phyloP scores from a whole-genome alignment of 2,797 vertebrate genomes.

The Bucorvus abyssinicus region DNA sequence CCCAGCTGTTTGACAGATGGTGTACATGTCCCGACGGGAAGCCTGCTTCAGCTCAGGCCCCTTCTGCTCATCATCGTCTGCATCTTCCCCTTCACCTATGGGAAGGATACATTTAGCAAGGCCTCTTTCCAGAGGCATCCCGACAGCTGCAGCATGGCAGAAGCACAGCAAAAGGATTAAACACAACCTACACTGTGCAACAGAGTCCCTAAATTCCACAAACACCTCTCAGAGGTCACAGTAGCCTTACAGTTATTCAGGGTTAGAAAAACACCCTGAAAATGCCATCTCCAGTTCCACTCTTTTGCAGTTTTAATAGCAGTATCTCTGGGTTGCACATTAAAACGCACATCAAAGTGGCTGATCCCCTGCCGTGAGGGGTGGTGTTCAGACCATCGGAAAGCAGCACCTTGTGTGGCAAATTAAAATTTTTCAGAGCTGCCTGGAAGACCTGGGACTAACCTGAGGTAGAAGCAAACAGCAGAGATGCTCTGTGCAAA shows the following conservation, averaged over 20 bases:
- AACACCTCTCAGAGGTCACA: neutral
- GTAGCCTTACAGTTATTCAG: neutral
- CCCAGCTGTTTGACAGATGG: constrained; percentile 94
- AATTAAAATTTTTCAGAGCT: neutral
- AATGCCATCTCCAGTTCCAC: neutral
- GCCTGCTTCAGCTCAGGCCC: constrained; percentile 97
- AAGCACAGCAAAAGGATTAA: neutral
- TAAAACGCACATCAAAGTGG: neutral
- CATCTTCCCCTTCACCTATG: constrained; percentile 83
- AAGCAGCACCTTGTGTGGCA: neutral
- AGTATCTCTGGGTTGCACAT: neutral
- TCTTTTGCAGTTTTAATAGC: neutral
- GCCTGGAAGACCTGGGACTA: neutral
- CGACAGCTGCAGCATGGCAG: neutral
- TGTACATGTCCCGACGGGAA: constrained; percentile 98
- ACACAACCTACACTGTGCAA: neutral
- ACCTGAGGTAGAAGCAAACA: neutral
- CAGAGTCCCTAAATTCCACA: neutral
- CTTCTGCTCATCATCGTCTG: constrained; percentile 90
- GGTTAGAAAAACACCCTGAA: neutral
- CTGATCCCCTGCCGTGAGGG: neutral
- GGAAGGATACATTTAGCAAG: neutral
- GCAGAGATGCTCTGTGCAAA: neutral
- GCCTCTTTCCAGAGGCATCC: neutral
- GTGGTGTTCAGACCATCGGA: neutral